Base-by-base conservation (phyloP, 2,888 invertebrate genomes). In the Cheilosia scutellata region DNA sequence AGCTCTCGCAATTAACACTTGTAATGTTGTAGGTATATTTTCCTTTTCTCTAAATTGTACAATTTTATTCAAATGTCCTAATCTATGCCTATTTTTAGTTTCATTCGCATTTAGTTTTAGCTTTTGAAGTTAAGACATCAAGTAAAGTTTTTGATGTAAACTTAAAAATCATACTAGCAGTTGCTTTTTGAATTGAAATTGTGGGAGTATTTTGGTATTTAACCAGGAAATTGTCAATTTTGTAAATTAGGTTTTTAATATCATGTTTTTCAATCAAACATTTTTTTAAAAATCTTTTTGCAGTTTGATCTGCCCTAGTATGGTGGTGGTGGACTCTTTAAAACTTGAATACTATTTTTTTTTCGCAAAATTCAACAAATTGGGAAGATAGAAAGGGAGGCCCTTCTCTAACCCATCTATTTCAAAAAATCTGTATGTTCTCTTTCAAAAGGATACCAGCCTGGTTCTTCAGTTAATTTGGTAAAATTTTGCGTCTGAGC, bases 291-390 rank as follows among this genome's bases (percentile, higher is more conserved):
- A 11, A 16, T 6, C 37, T 7, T 27, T 74, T 58, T 44, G 60
- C 51, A 1, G 65, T 33, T 70, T 78, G 55, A 25, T 70, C 77
- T 16, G 27, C 60, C 47, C 47, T 71, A 49, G 0, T 2, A 58
- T 76, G 79, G 44, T 68, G 53, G 53, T 42, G 62, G 68, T 5
- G 70, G 33, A 55, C 74, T 63, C 20, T 63, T 72, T 29, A 74
- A 25, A 33, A 74, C 74, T 0, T 74, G 13, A 27, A 63, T 27
- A 11, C 33, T 55, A 6, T 63, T 74, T 9, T 25, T 72, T 51
- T 16, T 51, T 16, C 47, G n/a, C 60, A 47, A 60, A 72, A 72
- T 5, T 25, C 7, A 31, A 51, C 1, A 42, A 62, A 72, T 5
- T 49, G 29, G 6, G 60, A 58, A 47, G 49, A 60, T 9, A 37